These are phyloP conservation scores for Aethina tumida DNA, from an alignment of 1,140 invertebrate genomes.

Conservation along the genomic window DNA sequence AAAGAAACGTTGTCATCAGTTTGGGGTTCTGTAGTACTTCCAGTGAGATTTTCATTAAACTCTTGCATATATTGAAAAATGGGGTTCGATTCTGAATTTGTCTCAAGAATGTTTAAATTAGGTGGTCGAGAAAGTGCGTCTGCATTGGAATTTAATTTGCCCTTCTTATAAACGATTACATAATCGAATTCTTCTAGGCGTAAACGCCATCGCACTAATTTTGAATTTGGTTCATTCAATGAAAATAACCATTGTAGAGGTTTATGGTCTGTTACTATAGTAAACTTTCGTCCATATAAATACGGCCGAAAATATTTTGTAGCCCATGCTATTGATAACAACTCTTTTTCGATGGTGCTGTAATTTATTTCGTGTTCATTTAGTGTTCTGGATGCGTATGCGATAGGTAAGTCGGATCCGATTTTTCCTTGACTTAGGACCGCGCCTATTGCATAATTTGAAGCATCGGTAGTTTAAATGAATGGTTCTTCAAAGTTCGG, in stretches of 20 bases:
- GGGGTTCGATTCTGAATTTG: too few relatives aligned
- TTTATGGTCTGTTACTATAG: conserved; percentile 15
- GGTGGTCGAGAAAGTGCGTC: conserved; percentile 10
- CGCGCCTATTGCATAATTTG: conserved; percentile 26
- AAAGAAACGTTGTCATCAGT: too few relatives aligned
- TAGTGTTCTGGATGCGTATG: conserved; percentile 21
- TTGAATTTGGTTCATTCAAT: conserved; percentile 14
- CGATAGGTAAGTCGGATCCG: conserved; percentile 19
- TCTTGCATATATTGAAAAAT: too few relatives aligned
- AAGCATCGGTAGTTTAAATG: conserved; percentile 30
- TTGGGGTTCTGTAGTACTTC: too few relatives aligned
- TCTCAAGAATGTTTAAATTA: too few relatives aligned
- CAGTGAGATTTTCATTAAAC: too few relatives aligned
- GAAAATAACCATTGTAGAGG: conserved; percentile 12
- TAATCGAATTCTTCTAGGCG: conserved; percentile 13
- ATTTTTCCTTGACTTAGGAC: conserved; percentile 18
- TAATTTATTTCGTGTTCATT: conserved; percentile 22
- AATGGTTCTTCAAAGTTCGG: conserved; percentile 31
- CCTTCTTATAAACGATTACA: conserved; percentile 13
- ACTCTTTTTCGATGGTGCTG: conserved; percentile 38
- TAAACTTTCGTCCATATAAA: conserved; percentile 9
- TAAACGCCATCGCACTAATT: conserved; percentile 10
- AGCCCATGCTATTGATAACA: conserved; percentile 24
- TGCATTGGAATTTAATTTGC: conserved; percentile 9
- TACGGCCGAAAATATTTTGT: conserved; percentile 16